A percentile compares a stretch with the other conserved stretches of the same genome.
These are phyloP conservation scores for Phataginus tetradactyla DNA, from an alignment of 2,797 vertebrate genomes.

Conservation along the genomic window DNA sequence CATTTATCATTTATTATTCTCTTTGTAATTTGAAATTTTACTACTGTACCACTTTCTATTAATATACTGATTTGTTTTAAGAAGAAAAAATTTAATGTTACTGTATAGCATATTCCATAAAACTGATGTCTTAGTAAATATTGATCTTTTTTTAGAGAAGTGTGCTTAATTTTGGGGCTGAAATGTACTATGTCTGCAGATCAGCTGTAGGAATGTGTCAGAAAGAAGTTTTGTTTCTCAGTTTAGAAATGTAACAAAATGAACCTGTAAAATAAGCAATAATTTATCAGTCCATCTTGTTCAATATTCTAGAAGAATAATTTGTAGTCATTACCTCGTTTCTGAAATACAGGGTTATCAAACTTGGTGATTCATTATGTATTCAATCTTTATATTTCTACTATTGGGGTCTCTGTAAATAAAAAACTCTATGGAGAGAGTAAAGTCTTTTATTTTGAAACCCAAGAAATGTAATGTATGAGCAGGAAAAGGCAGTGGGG, in stretches of 20 bases:
- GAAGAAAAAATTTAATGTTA: neutral
- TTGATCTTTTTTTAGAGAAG: neutral
- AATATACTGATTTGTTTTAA: neutral
- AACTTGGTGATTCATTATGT: neutral
- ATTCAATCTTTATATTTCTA: neutral
- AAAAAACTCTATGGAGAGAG: neutral
- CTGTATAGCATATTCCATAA: neutral
- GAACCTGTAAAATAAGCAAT: neutral
- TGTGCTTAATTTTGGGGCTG: neutral
- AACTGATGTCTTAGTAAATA: neutral
- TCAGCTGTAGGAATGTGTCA: neutral
- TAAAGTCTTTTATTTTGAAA: slow-evolving; percentile 48
- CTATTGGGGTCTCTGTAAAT: neutral
- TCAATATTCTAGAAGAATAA: neutral
- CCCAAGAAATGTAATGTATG: neutral
- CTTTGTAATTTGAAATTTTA: neutral
- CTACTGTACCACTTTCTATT: neutral
- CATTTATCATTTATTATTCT: neutral
- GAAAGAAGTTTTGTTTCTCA: neutral
- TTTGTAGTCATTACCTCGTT: neutral
- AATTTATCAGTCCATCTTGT: neutral
- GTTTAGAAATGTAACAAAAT: neutral
- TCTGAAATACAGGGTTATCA: neutral
- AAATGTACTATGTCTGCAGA: neutral
- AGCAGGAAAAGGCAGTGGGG: neutral